Base-by-base conservation (phyloP, 2,888 invertebrate species). In the Byasa hedistus region DNA sequence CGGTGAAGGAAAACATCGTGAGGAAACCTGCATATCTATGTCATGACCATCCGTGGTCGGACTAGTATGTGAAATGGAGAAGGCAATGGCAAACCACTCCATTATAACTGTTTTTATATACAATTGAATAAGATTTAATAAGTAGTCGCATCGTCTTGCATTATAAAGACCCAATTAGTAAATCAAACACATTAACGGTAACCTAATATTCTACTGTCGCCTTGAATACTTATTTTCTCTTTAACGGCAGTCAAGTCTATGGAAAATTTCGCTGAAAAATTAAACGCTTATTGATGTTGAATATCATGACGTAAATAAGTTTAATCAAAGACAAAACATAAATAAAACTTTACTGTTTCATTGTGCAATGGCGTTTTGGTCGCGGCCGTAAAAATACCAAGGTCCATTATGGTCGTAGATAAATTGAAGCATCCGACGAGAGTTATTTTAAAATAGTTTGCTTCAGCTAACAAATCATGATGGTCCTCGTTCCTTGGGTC, bases 361-460 rank as follows among this genome's bases (percentile, higher is more conserved):
- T 82, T 77, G 32, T 69, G 66, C 15, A 79, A 39, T 22, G 86
- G 83, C 32, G 79, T 75, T 69, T 80, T 85, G 0, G 90, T 76
- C 23, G 85, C 85, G 51, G 84, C 86, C 0, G 79, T 82, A 68
- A 85, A 89, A 5, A 71, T 57, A 15, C 66, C 77, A 5, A 79
- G 74, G 0, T 79, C 69, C 48, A 81, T 79, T 66, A 75, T 78
- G 0, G 86, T 81, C 21, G 77, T 69, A 24, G 78, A 69, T 78
- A 87, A 77, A 68, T 91, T 90, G 63, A 84, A 91, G 0, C 83
- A 72, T 0, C 83, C 89, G 2, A 89, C 66, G 1, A 90, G 65
- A 0, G 89, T 88, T 1, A 91, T 32, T 69, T 81, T 82, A 76
- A 90, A 82, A 68, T 75, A 79, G 69, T 89, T 90, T 0, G 87